A percentile compares a stretch with the other conserved stretches of the same genome.
phyloP scores from a whole-genome alignment of 2,888 invertebrate species.

The Diaphora mendica region DNA sequence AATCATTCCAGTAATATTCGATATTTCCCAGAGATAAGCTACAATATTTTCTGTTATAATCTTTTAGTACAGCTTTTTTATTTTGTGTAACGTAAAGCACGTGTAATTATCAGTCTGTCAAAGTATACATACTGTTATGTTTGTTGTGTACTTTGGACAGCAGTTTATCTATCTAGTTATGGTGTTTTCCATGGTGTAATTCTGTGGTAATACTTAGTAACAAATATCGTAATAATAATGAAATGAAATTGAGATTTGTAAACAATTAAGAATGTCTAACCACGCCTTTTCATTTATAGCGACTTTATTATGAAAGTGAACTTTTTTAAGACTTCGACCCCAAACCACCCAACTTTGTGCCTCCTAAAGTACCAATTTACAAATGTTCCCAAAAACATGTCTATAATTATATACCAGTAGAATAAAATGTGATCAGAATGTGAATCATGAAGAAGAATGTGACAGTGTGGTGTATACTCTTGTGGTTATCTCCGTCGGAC shows the following conservation, averaged over 20 bases:
- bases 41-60: background rate
- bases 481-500: constrained; percentile 51
- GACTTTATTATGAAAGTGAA: background rate
- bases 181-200: background rate
- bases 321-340: constrained; percentile 6
- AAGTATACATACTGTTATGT: background rate
- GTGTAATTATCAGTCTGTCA: background rate
- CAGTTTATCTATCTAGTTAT: background rate
- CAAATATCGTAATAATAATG: background rate
- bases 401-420: constrained; percentile 5
- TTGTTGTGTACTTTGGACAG: background rate
- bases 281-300: background rate
- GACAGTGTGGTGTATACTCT: constrained; percentile 54
- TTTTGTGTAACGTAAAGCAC: background rate
- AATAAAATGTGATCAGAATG: constrained; percentile 36
- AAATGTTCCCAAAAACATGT: background rate
- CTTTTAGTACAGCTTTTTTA: background rate
- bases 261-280: background rate
- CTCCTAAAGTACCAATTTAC: constrained; percentile 37
- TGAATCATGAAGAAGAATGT: constrained; percentile 60
- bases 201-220: background rate
- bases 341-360: constrained; percentile 27
- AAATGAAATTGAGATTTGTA: background rate
- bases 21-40: background rate
- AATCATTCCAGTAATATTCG: background rate